phyloP scores from a whole-genome alignment of 64 coral and sea anemone genomes.

The Actinia tenebrosa region DNA sequence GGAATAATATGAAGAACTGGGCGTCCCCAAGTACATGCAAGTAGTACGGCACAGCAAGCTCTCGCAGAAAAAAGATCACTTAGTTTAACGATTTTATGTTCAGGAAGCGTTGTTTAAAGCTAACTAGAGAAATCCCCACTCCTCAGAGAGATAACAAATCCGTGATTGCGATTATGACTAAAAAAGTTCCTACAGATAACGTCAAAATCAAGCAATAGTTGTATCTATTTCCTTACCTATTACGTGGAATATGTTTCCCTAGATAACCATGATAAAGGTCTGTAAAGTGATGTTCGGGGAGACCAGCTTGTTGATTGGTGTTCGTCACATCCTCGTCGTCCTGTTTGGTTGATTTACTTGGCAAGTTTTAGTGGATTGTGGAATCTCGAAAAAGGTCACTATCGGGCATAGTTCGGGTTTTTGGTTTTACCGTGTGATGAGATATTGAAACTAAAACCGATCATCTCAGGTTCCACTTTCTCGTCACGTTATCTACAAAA shows the following conservation, averaged over 20 bases:
- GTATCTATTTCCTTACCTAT: background rate
- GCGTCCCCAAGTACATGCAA: too few species aligned
- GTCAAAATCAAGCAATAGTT: background rate
- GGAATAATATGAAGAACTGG: background rate
- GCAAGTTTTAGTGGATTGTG: background rate
- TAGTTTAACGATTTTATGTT: background rate
- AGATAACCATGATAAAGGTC: background rate
- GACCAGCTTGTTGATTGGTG: background rate
- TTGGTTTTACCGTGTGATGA: background rate
- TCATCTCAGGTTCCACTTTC: background rate
- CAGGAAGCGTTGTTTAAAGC: background rate
- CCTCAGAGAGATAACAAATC: background rate
- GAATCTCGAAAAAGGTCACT: background rate
- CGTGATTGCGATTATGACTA: background rate
- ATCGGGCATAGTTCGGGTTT: slow-evolving; percentile 8
- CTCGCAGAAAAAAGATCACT: background rate
- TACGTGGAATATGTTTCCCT: background rate
- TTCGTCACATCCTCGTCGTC: background rate
- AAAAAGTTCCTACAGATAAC: background rate
- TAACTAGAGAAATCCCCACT: background rate
- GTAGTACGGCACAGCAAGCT: background rate
- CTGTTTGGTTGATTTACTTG: background rate
- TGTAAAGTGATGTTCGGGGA: background rate
- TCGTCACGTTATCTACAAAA: background rate
- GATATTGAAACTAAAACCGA: background rate